Evolutionary conservation across 2,797 vertebrate species (phyloP).

Genomic region (Adrianichthys oophorus): DNA sequence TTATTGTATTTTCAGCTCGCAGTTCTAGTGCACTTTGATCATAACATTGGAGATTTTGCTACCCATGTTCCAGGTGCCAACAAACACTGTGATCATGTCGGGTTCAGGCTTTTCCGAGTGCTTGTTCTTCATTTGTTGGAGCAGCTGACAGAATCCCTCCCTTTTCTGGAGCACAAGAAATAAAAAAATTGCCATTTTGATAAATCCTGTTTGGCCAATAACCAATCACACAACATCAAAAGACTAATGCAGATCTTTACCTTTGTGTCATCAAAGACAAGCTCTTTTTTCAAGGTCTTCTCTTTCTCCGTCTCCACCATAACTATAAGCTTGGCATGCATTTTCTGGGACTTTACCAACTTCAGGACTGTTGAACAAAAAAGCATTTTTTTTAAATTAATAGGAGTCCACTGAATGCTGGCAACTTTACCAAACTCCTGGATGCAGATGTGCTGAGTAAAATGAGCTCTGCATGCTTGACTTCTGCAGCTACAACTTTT

Average conservation of each 20-base stretch:
- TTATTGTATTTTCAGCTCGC: background rate
- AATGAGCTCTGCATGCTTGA: no score
- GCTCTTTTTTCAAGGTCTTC: constrained; percentile 90
- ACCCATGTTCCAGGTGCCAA: constrained; percentile 99
- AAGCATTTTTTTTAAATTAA: background rate
- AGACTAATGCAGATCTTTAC: constrained; percentile 59
- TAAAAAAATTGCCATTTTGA: background rate
- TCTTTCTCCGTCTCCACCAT: constrained; percentile 93
- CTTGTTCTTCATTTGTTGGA: constrained; percentile 99
- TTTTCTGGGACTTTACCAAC: constrained; percentile 95
- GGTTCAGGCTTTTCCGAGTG: constrained; percentile 94
- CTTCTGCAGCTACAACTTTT: no score
- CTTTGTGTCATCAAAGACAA: constrained; percentile 92
- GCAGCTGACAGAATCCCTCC: constrained; percentile 96
- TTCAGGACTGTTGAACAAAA: constrained; percentile 84
- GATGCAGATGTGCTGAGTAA: background rate
- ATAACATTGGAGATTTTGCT: constrained; percentile 16
- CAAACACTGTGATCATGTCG: constrained; percentile 97
- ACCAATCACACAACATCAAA: background rate
- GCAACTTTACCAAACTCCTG: background rate
- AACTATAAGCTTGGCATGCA: constrained; percentile 88
- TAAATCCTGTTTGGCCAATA: background rate
- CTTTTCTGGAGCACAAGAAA: constrained; percentile 83
- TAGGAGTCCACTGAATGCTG: background rate
- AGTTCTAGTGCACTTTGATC: background rate